Base-by-base conservation (phyloP, 2,113 vertebrate species). In the Zosterops japonicus region DNA sequence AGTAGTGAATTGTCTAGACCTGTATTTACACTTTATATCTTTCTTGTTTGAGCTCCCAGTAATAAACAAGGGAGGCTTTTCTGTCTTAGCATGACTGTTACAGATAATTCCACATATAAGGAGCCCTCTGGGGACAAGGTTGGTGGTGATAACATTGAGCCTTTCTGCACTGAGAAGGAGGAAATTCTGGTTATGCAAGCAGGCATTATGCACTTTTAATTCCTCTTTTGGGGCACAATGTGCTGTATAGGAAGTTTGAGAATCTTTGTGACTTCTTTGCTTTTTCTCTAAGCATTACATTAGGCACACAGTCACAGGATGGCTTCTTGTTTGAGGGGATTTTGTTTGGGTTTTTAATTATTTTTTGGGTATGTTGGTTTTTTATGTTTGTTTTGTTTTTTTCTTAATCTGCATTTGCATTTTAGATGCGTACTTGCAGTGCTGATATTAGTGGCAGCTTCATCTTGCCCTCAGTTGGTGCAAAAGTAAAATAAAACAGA, bases 11-110 rank as follows among this genome's bases (percentile, higher is more conserved):
- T 12, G 8, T 55, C 24, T 87, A 7, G 46, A 80, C 22, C 11
- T 61, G 8, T 61, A 4, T 53, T 77, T 77, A 36, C 8, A 24
- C 7, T 77, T 64, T 5, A 1, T 29, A 18, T 59, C 39, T 74
- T 27, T 75, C 33, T 42, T 71, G n/a, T 75, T 50, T 24, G 23
- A 42, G 36, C 65, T 87, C 19, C 33, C n/a, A 31, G 9, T 42
- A 36, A 49, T 64, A 52, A 86, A 33, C 20, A 56, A 42, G 46
- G 8, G 27, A 36, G 35, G 20, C 8, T 79, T 55, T 86, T 77
- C n/a, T 78, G 5, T 16, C 21, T 8, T 70, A 18, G 16, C 0
- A 0, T 52, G 61, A 55, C 67, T 70, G 29, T 61, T 24, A 13
- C 41, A 87, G n/a, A 65, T 61, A 84, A 60, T 72, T 85, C 20